Evolutionary conservation across 2,113 vertebrate genomes (phyloP), one percentile per base, ranked within the genome.

Genomic region (Cyrtonyx montezumae): DNA sequence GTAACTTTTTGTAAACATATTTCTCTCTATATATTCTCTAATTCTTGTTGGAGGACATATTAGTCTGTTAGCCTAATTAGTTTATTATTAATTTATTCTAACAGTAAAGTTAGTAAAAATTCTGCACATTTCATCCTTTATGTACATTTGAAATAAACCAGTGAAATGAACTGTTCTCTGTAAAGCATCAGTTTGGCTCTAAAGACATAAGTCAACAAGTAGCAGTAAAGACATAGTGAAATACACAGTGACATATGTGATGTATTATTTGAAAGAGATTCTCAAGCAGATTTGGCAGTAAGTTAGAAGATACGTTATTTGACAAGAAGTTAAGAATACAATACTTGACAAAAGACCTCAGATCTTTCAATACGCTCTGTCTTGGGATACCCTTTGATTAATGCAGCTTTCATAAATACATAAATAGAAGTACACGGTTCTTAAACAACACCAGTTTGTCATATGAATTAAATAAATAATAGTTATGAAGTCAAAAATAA

Each of bases 1-100:
- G 8, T 26, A 6, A 0, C 46, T 55, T 69, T 21, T 10, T 1
- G 4, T 6, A 7, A 1, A 51, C 13, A 22, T 48, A 5, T 14
- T n/a, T n/a, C n/a, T 56, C 45, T 49, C 51, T 71, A n/a, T n/a
- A n/a, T 83, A 9, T 36, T 46, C 28, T 55, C n/a, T 30, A 61
- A 40, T 22, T 86, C 49, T 79, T 92, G 42, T 23, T 49, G 43
- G 3, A 55, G 28, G 28, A 32, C 16, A 55, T 15, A 49, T 49
- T 49, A 23, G 48, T 49, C 11, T 46, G 4, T 46, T 46, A 51
- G 23, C 26, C 23, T 25, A 25, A 49, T 49, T 49, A 25, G 6
- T 49, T 25, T 25, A 73, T 32, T 76, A 66, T 40, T 65, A 32
- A 58, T 55, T 65, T 34, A 84, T 26, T 10, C 65, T 84, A 28